A percentile compares a stretch with the other conserved stretches of the same genome.
phyloP scores from a whole-genome alignment of 2,888 invertebrate genomes.

The Megastigmus dorsalis region DNA sequence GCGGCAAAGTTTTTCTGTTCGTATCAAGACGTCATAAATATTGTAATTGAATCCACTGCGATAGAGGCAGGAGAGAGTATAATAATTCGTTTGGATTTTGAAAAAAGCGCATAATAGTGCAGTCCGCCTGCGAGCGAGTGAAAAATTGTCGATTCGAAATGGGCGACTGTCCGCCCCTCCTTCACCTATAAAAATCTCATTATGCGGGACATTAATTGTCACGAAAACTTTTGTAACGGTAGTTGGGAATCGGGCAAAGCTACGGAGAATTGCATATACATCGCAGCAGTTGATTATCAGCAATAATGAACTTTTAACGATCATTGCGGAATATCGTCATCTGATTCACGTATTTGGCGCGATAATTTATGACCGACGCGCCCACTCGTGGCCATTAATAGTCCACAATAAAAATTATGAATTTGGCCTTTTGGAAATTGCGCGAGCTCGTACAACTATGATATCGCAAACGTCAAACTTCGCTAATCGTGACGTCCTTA shows the following conservation, averaged over 20 bases:
- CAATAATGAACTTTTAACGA: conserved; percentile 19
- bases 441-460: background rate
- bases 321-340: background rate
- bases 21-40: conserved; percentile 36
- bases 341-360: background rate
- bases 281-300: conserved; percentile 7
- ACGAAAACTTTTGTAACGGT: conserved; percentile 1
- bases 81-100: background rate
- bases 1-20: background rate
- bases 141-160: conserved; percentile 8
- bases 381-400: background rate
- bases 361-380: background rate
- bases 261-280: background rate
- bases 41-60: conserved; percentile 1
- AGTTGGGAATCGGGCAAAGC: background rate
- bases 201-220: conserved; percentile 7
- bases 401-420: background rate
- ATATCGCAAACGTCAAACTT: background rate
- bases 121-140: too few relatives aligned
- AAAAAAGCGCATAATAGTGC: background rate
- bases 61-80: too few relatives aligned
- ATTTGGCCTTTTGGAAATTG: background rate
- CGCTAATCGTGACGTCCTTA: background rate
- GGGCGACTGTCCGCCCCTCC: background rate
- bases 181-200: conserved; percentile 9